phyloP scores from a whole-genome alignment of 2,888 invertebrate genomes.

The Oligia latruncula region DNA sequence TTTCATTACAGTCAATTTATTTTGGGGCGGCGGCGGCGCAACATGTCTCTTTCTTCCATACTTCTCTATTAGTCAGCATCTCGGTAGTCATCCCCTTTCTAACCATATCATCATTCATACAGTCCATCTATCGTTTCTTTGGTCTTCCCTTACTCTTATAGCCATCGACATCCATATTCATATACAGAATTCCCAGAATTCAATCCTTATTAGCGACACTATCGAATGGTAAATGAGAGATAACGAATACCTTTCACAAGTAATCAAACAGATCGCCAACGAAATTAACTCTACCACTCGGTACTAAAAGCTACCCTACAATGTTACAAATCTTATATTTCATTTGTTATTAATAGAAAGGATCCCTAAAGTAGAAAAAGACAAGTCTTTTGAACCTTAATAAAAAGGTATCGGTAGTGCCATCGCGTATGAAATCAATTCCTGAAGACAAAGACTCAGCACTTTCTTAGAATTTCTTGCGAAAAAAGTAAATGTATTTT shows the following conservation, averaged over 20 bases:
- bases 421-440: conserved; percentile 46
- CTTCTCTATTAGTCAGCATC: too few relatives aligned
- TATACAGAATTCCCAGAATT: too few relatives aligned
- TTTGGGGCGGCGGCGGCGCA: too few relatives aligned
- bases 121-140: background rate
- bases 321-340: conserved; percentile 3
- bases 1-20: too few relatives aligned
- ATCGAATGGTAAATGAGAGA: background rate
- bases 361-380: background rate
- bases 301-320: background rate
- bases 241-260: background rate
- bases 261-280: conserved; percentile 6
- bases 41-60: too few relatives aligned
- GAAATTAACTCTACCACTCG: background rate
- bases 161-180: background rate
- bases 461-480: conserved; percentile 17
- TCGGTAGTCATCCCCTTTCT: too few relatives aligned
- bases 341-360: conserved; percentile 12
- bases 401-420: conserved; percentile 23
- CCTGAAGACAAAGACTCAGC: conserved; percentile 25
- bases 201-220: too few relatives aligned
- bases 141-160: background rate
- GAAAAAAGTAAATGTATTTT: conserved; percentile 27
- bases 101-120: background rate
- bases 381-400: conserved; percentile 1